Base-by-base conservation (phyloP, 2,888 invertebrate genomes). In the Sarcophaga carnaria region DNA sequence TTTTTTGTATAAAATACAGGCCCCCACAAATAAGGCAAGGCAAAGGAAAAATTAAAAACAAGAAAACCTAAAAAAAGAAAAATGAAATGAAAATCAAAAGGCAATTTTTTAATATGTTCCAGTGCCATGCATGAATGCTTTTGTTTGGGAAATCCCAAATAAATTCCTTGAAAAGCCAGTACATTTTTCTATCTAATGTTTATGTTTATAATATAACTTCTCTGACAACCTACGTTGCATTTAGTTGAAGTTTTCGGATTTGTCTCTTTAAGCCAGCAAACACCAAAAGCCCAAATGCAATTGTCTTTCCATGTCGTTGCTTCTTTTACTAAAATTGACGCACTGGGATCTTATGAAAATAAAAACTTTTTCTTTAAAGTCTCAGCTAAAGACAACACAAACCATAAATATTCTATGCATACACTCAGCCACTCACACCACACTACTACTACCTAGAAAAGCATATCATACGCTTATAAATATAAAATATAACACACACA, bases 281-380 rank as follows among this genome's bases (percentile, higher is more conserved):
- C 47, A 83, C 64, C 70, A 71, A 64, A 80, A 71, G 66, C 84
- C 84, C 80, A 84, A 76, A 70, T 84, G 80, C 76, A 84, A 84
- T 80, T 76, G 75, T 76, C 60, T 80, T 64, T 80, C 60, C 66
- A 80, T 70, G 70, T 84, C 75, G 75, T 66, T 84, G 83, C 75
- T 71, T 75, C 59, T 66, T 84, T 45, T 4, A 59, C 45, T 22
- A 66, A 70, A 76, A 80, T 80, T 66, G 66, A 84, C 70, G 71
- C 76, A 60, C 71, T 62, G 84, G 84, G 66, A 76, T n/a, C 64
- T 27, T 47, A 75, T 54, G 59, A 54, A 54, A 54, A 14, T 14
- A 54, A 14, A 14, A 54, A 17, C 27, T 69, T 49, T 12, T 45
- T 76, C n/a, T 62, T 60, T 64, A 71, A 75, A 64, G 75, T 70